Base-by-base conservation (phyloP, 2,888 invertebrate genomes). In the Agriotes lineatus region DNA sequence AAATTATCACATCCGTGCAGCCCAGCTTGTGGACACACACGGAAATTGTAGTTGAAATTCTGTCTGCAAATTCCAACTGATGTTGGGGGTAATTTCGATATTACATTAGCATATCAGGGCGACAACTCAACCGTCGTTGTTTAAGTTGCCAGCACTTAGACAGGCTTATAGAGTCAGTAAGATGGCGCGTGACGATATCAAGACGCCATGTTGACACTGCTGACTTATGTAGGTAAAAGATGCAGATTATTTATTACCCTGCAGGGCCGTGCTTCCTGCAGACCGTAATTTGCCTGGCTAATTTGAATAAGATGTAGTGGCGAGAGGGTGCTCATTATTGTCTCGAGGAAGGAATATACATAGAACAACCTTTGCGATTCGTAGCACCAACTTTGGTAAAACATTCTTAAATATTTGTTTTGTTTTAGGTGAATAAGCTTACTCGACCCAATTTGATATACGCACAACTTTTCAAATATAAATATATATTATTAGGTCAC, bases 181-280 rank as follows among this genome's bases (percentile, higher is more conserved):
- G 76, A 76, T 76, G 52, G 76, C 57, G 70, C 76, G 76, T 76
- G 76, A 76, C 66, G 76, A 76, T 76, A 74, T 61, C 60, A 54
- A 44, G 42, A 59, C 48, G 52, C 61, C 50, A 57, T 64, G 71
- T 63, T 70, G 70, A 70, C 70, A 63, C 60, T 59, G 33, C 57
- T 70, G 63, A 70, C 70, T 70, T 70, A 67, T 62, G 64, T 64
- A 58, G 63, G 64, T 70, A 59, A 67, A 67, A 64, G 67, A 60
- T 58, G 66, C 52, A 33, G 44, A 50, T 67, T 70, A 70, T 70
- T 70, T 70, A 70, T 70, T 54, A 39, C 56, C 42, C 61, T 20
- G 57, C 52, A 37, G 48, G 54, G 52, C 25, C 54, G 39, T 39
- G 45, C 37, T 57, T 30, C 57, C 56, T 61, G 33, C 37, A 48